These are phyloP conservation scores for Ptychobarbus kaznakovi DNA, from an alignment of 2,797 vertebrate genomes.

Conservation along the genomic window DNA sequence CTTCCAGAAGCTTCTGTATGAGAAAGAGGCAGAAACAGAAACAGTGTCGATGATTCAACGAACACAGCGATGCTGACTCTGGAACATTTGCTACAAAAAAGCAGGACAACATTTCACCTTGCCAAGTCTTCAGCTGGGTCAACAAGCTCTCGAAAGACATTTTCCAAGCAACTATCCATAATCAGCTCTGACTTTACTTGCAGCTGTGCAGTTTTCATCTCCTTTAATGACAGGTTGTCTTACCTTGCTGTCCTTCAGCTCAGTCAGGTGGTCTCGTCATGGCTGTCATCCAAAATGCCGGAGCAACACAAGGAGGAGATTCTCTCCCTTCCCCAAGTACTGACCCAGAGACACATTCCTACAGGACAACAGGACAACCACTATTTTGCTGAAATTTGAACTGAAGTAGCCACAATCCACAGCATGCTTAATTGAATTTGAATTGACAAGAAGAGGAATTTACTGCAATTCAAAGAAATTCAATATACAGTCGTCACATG, in stretches of 20 bases:
- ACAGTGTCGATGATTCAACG: neutral
- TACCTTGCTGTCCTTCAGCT: constrained; percentile 74
- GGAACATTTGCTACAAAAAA: neutral
- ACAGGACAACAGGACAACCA: neutral
- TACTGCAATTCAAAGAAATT: neutral
- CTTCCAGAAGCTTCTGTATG: constrained; percentile 68
- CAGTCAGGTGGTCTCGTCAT: constrained; percentile 79
- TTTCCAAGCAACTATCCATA: neutral
- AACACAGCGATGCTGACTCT: neutral
- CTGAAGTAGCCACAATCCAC: neutral
- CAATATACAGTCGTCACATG: neutral
- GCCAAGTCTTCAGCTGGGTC: constrained; percentile 12
- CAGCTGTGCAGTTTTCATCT: neutral
- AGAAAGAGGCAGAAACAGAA: neutral
- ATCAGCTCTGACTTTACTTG: neutral
- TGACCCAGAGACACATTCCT: constrained; percentile 72
- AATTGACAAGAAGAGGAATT: neutral
- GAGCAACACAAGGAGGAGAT: constrained; percentile 77
- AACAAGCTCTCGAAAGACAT: neutral
- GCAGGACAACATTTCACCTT: neutral
- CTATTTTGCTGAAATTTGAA: neutral
- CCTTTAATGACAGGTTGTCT: neutral
- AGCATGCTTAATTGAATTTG: neutral
- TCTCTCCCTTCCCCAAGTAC: constrained; percentile 69
- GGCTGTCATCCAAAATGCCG: constrained; percentile 77